These are phyloP conservation scores for Agonum fuliginosum DNA, from an alignment of 2,888 invertebrate genomes.

Conservation along the genomic window DNA sequence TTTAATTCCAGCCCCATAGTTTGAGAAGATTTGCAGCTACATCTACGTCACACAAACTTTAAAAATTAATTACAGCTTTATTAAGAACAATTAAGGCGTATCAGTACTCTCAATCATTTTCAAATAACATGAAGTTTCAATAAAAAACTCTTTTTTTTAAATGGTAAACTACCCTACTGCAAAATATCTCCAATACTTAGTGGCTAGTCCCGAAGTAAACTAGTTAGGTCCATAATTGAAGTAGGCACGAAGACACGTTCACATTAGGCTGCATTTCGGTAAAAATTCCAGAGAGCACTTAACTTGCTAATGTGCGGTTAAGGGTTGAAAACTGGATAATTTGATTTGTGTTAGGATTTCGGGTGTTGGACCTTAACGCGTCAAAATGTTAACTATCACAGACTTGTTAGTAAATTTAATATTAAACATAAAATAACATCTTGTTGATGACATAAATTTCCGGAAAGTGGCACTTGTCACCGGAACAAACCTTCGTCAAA, in stretches of 20 bases:
- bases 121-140: too few species aligned
- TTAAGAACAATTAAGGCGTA: too few species aligned
- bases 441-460: constrained; percentile 48
- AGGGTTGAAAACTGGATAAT: constrained; percentile 39
- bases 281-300: constrained; percentile 15
- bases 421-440: constrained; percentile 37
- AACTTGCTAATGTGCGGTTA: constrained; percentile 12
- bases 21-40: too few species aligned
- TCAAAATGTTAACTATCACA: constrained; percentile 15
- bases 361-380: neutral
- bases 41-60: too few species aligned
- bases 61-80: too few species aligned
- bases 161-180: too few species aligned
- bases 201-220: too few species aligned
- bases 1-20: too few species aligned
- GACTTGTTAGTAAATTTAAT: constrained; percentile 46
- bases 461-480: constrained; percentile 39
- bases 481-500: constrained; percentile 51
- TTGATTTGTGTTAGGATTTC: constrained; percentile 31
- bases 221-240: neutral
- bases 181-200: too few species aligned
- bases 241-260: neutral
- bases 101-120: too few species aligned
- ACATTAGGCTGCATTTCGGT: too few species aligned
- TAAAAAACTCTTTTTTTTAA: too few species aligned